A percentile compares a stretch with the other conserved stretches of the same genome.
These are phyloP conservation scores for Anthophora plumipes DNA, from an alignment of 2,888 invertebrate genomes.

Conservation along the genomic window DNA sequence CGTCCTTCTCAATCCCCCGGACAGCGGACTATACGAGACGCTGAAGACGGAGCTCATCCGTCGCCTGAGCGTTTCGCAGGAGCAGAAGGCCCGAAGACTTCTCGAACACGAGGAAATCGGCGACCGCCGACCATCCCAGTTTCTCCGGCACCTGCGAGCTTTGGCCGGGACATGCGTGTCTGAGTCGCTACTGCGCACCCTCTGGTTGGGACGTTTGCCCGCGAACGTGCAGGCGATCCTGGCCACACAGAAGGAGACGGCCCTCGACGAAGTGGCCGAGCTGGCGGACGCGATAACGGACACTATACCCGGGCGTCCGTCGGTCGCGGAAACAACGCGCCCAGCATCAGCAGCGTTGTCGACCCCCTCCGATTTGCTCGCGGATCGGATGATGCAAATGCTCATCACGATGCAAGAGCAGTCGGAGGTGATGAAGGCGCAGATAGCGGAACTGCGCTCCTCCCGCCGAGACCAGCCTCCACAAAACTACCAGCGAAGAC, in stretches of 20 bases:
- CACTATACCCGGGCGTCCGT: neutral
- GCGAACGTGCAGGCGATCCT: conserved; percentile 1
- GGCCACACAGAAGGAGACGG: neutral
- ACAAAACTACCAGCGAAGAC: neutral
- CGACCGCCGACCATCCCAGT: conserved; percentile 70
- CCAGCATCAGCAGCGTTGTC: fast-evolving
- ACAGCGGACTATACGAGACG: fast-evolving
- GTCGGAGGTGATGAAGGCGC: neutral
- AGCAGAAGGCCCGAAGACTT: neutral
- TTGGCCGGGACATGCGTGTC: conserved; percentile 61
- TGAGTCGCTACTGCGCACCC: conserved; percentile 53
- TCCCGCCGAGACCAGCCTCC: neutral
- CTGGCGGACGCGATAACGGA: neutral
- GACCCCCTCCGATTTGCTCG: too few species aligned
- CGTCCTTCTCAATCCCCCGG: neutral
- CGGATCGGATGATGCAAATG: too few species aligned
- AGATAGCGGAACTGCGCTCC: neutral
- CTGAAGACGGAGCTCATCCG: neutral
- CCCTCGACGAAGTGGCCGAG: neutral
- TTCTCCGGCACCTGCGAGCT: conserved; percentile 63
- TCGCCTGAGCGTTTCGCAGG: neutral
- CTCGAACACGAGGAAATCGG: conserved; percentile 31
- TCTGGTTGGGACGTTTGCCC: neutral
- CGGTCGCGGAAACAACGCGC: neutral
- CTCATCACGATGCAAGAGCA: too few species aligned